These are phyloP conservation scores for Vanacampus margaritifer DNA, from an alignment of 2,113 vertebrate species.

Conservation along the genomic window DNA sequence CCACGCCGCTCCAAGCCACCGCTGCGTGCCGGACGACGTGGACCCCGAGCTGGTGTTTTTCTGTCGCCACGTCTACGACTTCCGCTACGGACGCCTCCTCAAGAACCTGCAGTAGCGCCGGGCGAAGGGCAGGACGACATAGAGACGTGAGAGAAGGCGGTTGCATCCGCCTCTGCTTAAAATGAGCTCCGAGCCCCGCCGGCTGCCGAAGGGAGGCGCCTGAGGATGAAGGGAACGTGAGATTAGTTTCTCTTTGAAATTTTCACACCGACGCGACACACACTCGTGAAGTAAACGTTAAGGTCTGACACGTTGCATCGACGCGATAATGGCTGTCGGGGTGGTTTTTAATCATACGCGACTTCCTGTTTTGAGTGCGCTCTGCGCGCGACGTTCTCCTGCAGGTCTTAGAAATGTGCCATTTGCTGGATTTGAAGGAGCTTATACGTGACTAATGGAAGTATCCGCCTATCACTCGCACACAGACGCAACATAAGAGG, in stretches of 20 bases:
- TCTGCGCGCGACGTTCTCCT: slow-evolving; percentile 58
- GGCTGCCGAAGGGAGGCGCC: slow-evolving; percentile 34
- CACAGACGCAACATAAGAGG: slow-evolving; percentile 3
- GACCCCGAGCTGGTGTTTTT: slow-evolving; percentile 95
- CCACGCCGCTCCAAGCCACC: slow-evolving; percentile 88
- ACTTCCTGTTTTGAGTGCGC: slow-evolving; percentile 41
- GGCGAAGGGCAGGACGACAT: slow-evolving; percentile 15
- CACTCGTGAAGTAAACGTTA: slow-evolving; percentile 34
- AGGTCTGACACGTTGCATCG: slow-evolving; percentile 32
- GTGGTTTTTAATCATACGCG: slow-evolving; percentile 36
- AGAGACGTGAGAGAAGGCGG: slow-evolving; percentile 18
- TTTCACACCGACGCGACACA: slow-evolving; percentile 29
- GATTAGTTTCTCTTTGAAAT: slow-evolving; percentile 40
- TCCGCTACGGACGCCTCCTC: slow-evolving; percentile 93
- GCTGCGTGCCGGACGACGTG: slow-evolving; percentile 90
- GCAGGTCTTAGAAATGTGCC: slow-evolving; percentile 59
- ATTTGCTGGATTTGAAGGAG: slow-evolving; percentile 40
- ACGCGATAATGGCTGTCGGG: slow-evolving; percentile 34
- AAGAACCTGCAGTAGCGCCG: slow-evolving; percentile 93
- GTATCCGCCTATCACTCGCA: slow-evolving; percentile 17
- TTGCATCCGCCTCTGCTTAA: slow-evolving; percentile 28
- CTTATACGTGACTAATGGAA: slow-evolving; percentile 35
- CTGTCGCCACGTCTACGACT: slow-evolving; percentile 98
- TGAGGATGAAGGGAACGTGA: slow-evolving; percentile 19
- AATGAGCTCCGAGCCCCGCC: slow-evolving; percentile 30